Conservation (phyloP, 2,888 invertebrate species). For the Amphipoea oculea region DNA sequence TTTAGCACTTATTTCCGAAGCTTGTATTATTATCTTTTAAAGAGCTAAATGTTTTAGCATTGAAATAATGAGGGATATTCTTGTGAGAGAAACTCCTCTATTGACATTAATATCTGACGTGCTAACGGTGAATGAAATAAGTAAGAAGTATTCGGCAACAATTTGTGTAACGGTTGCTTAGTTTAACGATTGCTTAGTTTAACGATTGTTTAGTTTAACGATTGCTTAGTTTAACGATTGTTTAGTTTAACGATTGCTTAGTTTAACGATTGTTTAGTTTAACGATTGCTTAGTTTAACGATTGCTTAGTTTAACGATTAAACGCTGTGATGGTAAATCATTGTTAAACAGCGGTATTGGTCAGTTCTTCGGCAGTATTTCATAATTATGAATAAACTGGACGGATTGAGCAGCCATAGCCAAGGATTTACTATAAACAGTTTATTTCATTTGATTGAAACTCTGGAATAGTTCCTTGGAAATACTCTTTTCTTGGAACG, state of each 20-base stretch:
- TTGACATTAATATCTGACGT: neutral
- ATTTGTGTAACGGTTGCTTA: neutral
- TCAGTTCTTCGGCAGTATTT: neutral
- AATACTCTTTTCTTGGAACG: neutral
- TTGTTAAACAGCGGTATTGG: neutral
- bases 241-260: neutral
- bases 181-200: neutral
- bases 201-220: neutral
- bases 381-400: no score
- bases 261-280: no score
- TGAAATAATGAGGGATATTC: neutral
- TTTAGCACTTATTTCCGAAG: constrained; percentile 20
- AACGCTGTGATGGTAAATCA: neutral
- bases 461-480: neutral
- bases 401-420: no score
- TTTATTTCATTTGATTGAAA: neutral
- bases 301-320: neutral
- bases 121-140: neutral
- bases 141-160: neutral
- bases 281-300: neutral
- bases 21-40: constrained; percentile 39
- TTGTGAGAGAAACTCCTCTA: neutral
- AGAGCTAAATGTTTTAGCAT: neutral
- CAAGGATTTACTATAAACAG: neutral
- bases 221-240: neutral